Conservation (phyloP, 2,797 vertebrate species). For the Oreortyx pictus region DNA sequence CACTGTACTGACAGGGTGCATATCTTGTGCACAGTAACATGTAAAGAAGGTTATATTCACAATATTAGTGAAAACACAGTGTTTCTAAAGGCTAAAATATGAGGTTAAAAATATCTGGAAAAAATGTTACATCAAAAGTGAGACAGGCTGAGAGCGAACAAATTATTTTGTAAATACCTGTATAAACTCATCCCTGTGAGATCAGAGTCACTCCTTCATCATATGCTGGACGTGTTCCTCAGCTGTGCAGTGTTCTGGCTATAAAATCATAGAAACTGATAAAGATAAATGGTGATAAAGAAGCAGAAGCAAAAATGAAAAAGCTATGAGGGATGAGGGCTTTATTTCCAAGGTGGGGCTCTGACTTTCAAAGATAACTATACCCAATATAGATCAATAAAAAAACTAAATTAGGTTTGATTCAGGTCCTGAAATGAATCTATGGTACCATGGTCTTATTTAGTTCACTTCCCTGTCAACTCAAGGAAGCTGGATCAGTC, state of each 20-base stretch:
- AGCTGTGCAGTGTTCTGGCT: not conserved
- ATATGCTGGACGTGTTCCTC: not conserved
- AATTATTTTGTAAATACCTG: not conserved
- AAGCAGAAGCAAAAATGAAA: conserved; percentile 6
- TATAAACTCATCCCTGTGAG: rapidly evolving
- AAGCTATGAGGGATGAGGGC: conserved; percentile 46
- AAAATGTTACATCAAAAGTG: not conserved
- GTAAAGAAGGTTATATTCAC: not conserved
- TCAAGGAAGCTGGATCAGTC: not conserved
- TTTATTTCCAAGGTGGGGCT: conserved; percentile 3
- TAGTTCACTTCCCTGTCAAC: not conserved
- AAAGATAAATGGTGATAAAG: conserved; percentile 45
- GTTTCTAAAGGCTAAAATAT: not conserved
- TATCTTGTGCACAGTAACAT: not conserved
- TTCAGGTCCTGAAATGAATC: not conserved
- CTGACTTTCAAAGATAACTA: conserved; percentile 23
- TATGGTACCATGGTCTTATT: not conserved
- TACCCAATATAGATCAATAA: conserved; percentile 33
- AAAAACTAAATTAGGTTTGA: conserved; percentile 28
- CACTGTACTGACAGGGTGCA: not conserved
- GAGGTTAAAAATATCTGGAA: not conserved
- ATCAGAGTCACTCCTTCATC: not conserved
- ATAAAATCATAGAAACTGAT: not conserved
- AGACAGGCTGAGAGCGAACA: not conserved
- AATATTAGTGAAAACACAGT: not conserved